These are phyloP conservation scores for Sebastes elongatus DNA, from an alignment of 2,797 vertebrate genomes.

Conservation along the genomic window DNA sequence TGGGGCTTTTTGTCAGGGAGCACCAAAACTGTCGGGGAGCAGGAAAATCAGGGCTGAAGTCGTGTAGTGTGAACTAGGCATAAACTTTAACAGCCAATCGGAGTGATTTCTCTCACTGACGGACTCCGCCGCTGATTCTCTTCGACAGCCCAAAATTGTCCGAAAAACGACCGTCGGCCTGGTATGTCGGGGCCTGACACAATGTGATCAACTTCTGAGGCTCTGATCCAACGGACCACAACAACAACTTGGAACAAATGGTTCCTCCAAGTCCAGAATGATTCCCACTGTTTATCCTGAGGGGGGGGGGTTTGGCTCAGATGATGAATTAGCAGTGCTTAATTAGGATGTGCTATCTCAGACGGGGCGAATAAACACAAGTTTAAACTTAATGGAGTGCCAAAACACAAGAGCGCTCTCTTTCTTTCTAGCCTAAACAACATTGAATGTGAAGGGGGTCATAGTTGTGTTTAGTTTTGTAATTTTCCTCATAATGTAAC, in stretches of 20 bases:
- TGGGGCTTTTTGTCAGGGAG: too few relatives aligned
- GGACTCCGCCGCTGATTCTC: too few relatives aligned
- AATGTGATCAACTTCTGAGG: background rate
- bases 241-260: background rate
- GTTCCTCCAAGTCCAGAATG: slow-evolving; percentile 24
- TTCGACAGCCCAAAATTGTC: too few relatives aligned
- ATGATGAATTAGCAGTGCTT: slow-evolving; percentile 55
- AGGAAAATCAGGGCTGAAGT: too few relatives aligned
- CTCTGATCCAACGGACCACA: background rate
- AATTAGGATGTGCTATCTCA: slow-evolving; percentile 53
- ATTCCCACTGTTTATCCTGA: slow-evolving; percentile 21
- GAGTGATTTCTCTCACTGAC: too few relatives aligned
- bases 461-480: background rate
- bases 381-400: slow-evolving; percentile 46
- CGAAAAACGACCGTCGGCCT: too few relatives aligned
- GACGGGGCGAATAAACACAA: slow-evolving; percentile 49
- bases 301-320: slow-evolving; percentile 20
- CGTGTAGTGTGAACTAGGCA: too few relatives aligned
- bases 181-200: background rate
- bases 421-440: background rate
- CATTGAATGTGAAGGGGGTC: background rate
- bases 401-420: slow-evolving; percentile 10
- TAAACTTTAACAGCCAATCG: too few relatives aligned
- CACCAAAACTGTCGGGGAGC: too few relatives aligned
- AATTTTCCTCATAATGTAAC: background rate